A percentile compares a stretch with the other conserved stretches of the same genome.
Evolutionary conservation across 2,113 vertebrate species (phyloP).

Genomic region (Ancistrus triradiatus): DNA sequence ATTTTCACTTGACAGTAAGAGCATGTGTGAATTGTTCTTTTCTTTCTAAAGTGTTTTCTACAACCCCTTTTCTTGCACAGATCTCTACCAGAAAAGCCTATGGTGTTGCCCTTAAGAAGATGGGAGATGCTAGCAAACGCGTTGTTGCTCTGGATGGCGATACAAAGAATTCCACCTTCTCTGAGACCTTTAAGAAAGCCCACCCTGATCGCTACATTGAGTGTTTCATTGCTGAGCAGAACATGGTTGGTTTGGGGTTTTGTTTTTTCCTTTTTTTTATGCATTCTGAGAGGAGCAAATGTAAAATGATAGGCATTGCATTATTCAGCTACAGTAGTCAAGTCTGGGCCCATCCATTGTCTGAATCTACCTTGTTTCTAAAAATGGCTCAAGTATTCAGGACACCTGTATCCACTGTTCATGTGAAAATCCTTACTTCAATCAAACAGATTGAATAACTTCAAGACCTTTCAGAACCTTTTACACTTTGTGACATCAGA

Average conservation of each 20-base stretch:
- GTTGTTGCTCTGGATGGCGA: constrained; percentile 80
- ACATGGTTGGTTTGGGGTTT: constrained; percentile 79
- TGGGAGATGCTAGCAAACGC: constrained; percentile 69
- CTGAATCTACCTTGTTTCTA: no score
- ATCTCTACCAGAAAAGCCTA: constrained; percentile 77
- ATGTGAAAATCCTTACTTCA: no score
- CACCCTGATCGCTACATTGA: constrained; percentile 80
- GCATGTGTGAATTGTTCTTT: background rate
- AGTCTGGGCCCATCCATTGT: no score
- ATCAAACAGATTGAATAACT: no score
- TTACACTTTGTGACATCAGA: no score
- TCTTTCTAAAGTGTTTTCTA: background rate
- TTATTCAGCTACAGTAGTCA: background rate
- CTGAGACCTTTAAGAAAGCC: constrained; percentile 74
- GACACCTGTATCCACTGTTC: no score
- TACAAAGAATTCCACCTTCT: constrained; percentile 82
- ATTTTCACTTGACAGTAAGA: background rate
- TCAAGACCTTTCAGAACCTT: no score
- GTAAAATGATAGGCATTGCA: background rate
- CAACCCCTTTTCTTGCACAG: constrained; percentile 49
- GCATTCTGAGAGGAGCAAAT: background rate
- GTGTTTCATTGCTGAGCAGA: constrained; percentile 83
- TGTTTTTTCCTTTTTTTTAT: background rate
- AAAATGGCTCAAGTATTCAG: no score
- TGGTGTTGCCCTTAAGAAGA: constrained; percentile 72